A percentile compares a stretch with the other conserved stretches of the same genome.
Evolutionary conservation across 2,888 invertebrate species (phyloP).

Genomic region (Drosophila koepferae): DNA sequence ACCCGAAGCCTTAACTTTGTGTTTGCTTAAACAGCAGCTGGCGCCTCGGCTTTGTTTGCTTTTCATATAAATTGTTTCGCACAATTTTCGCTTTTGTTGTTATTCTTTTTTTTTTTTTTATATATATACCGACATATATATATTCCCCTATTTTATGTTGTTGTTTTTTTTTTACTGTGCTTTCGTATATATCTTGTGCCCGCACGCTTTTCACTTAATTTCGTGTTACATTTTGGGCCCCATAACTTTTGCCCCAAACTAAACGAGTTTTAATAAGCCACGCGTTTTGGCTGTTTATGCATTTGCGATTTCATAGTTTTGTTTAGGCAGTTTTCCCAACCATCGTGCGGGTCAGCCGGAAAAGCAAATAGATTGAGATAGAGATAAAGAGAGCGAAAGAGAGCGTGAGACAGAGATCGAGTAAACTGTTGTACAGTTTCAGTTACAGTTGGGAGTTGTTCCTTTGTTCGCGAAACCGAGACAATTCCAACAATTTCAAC

Average conservation of each 20-base stretch:
- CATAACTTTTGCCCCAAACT: constrained; percentile 28
- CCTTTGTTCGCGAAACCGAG: constrained; percentile 21
- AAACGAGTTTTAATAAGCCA: constrained; percentile 58
- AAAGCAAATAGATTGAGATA: not conserved
- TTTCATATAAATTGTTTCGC: constrained; percentile 69
- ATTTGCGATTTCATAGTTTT: constrained; percentile 28
- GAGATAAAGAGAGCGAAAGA: no score
- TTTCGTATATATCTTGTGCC: constrained; percentile 55
- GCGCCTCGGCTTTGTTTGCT: constrained; percentile 53
- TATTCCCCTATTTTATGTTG: constrained; percentile 17
- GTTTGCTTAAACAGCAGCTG: constrained; percentile 76
- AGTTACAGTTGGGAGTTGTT: constrained; percentile 20
- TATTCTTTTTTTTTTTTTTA: not conserved
- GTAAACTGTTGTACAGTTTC: constrained; percentile 36
- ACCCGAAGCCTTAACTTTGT: constrained; percentile 63
- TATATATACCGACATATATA: not conserved
- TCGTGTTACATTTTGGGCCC: constrained; percentile 43
- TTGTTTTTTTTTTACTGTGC: constrained; percentile 12
- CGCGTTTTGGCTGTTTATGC: constrained; percentile 39
- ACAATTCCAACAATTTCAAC: constrained; percentile 52
- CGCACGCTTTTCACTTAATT: constrained; percentile 63
- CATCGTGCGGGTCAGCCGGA: constrained; percentile 16
- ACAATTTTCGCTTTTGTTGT: constrained; percentile 52
- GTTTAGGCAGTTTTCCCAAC: constrained; percentile 16
- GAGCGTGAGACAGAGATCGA: not conserved